Evolutionary conservation across 2,113 vertebrate species (phyloP).

Genomic region (Prolemur simus): DNA sequence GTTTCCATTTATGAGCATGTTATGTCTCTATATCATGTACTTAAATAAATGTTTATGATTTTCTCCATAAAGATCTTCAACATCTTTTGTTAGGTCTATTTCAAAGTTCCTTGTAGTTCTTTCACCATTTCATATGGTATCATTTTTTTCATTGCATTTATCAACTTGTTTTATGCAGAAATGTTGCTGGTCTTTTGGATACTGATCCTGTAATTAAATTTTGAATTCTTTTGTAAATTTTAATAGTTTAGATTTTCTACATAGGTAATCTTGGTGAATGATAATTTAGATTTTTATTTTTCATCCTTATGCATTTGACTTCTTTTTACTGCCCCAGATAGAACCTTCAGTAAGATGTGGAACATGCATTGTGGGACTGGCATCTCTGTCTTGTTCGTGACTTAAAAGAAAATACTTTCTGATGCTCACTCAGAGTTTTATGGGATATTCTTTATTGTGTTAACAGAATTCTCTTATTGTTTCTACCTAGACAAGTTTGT

Average conservation of each 20-base stretch:
- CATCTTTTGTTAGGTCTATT: not conserved
- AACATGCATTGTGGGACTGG: not conserved
- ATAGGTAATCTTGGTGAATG: not conserved
- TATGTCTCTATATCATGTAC: not conserved
- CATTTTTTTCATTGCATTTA: not conserved
- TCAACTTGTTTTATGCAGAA: not conserved
- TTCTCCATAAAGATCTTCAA: not conserved
- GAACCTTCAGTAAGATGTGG: not conserved
- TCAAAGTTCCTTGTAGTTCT: not conserved
- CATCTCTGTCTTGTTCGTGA: not conserved
- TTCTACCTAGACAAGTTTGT: not conserved
- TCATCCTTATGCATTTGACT: not conserved
- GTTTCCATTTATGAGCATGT: not conserved
- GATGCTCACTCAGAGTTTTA: not conserved
- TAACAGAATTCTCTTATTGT: not conserved
- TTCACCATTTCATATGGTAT: not conserved
- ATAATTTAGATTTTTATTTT: not conserved
- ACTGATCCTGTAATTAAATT: not conserved
- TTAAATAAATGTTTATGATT: not conserved
- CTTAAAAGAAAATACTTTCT: not conserved
- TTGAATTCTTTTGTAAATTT: not conserved
- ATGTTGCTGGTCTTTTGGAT: not conserved
- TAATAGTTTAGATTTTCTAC: not conserved
- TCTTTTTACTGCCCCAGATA: not conserved
- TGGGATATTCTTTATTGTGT: not conserved